These are phyloP conservation scores for Lepilemur septentrionalis DNA, from an alignment of 2,797 vertebrate species.

Conservation along the genomic window DNA sequence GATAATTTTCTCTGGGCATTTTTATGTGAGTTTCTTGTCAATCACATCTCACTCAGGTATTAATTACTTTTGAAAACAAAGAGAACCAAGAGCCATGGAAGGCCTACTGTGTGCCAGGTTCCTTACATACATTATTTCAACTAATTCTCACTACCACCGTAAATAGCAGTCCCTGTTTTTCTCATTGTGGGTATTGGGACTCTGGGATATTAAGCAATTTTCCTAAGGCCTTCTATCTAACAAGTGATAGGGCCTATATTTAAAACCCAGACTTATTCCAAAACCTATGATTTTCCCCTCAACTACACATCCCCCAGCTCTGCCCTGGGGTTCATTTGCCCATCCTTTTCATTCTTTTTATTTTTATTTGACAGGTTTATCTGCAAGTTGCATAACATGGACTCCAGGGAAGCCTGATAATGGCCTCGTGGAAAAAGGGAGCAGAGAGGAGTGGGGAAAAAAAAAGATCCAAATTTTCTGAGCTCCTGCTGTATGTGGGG, in stretches of 20 bases:
- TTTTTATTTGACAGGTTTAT: constrained; percentile 50
- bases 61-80: constrained; percentile 25
- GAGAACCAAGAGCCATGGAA: not conserved
- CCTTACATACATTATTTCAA: constrained; percentile 13
- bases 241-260: not conserved
- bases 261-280: not conserved
- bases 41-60: not conserved
- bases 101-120: not conserved
- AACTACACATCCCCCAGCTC: not conserved
- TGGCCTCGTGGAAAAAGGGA: constrained; percentile 21
- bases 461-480: not conserved
- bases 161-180: not conserved
- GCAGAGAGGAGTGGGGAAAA: not conserved
- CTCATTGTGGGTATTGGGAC: not conserved
- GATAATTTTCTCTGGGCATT: constrained; percentile 4
- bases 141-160: not conserved
- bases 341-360: constrained; percentile 34
- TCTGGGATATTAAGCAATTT: constrained; percentile 11
- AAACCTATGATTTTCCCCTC: constrained; percentile 4
- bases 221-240: not conserved
- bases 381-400: constrained; percentile 34
- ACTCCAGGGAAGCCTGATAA: constrained; percentile 16
- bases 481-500: not conserved
- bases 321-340: not conserved
- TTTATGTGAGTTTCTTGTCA: not conserved